Percentiles rank a stretch among this genome's conserved stretches.
Evolutionary conservation across 2,888 invertebrate genomes (phyloP).

Genomic region (Acronicta leporina): DNA sequence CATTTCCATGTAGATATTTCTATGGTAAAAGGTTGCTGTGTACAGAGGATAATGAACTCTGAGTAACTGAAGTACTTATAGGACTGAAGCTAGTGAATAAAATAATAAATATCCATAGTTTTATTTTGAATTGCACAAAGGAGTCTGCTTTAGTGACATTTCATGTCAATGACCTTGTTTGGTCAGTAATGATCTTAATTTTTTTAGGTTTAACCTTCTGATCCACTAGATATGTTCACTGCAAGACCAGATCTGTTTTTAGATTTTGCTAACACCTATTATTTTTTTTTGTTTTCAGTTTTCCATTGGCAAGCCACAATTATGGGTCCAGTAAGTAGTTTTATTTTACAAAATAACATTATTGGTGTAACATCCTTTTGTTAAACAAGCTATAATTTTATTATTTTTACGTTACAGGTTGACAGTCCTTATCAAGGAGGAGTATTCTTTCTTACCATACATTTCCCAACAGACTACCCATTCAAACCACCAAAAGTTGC

Average conservation of each 20-base stretch:
- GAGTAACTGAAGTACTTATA: background rate
- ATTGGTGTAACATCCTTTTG: background rate
- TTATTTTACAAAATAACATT: conserved; percentile 8
- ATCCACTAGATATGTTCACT: conserved; percentile 15
- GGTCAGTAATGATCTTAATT: conserved; percentile 39
- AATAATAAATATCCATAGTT: background rate
- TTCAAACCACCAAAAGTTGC: conserved; percentile 99
- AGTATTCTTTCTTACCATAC: conserved; percentile 99
- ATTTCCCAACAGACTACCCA: conserved; percentile 99
- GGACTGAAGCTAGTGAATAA: background rate
- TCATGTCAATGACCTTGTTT: conserved; percentile 65
- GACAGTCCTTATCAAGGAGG: conserved; percentile 99
- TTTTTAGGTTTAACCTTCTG: conserved; percentile 35
- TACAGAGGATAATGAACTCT: conserved; percentile 35
- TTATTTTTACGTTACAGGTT: conserved; percentile 90
- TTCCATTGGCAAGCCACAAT: conserved; percentile 99
- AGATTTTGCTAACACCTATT: conserved; percentile 15
- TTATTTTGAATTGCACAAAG: conserved; percentile 44
- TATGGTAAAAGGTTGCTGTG: conserved; percentile 25
- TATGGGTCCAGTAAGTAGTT: conserved; percentile 98
- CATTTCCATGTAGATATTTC: conserved; percentile 38
- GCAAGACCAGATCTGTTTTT: conserved; percentile 3
- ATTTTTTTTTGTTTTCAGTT: conserved; percentile 92
- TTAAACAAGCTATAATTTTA: conserved; percentile 8
- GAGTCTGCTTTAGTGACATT: conserved; percentile 35